Evolutionary conservation across 2,113 vertebrate genomes (phyloP).

Genomic region (Bos javanicus): DNA sequence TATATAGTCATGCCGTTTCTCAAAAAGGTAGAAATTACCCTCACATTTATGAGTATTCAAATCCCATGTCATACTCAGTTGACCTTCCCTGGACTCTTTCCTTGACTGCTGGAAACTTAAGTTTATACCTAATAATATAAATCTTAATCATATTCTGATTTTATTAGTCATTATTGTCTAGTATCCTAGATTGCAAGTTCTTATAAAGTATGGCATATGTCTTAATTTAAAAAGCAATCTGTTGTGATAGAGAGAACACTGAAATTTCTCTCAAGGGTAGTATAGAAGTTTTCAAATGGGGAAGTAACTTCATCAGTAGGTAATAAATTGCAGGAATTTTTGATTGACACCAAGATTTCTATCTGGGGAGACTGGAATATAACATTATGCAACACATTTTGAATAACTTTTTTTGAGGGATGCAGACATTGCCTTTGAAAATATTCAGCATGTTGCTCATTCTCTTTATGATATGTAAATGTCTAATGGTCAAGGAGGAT

Average conservation of each 20-base stretch:
- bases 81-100: neutral
- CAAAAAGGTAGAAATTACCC: neutral
- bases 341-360: neutral
- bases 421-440: neutral
- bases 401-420: neutral
- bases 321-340: neutral
- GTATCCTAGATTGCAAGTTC: neutral
- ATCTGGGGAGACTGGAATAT: neutral
- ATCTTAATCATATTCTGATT: neutral
- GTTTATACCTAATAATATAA: neutral
- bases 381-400: neutral
- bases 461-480: neutral
- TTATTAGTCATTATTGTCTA: neutral
- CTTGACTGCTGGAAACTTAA: neutral
- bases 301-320: neutral
- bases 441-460: neutral
- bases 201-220: neutral
- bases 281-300: neutral
- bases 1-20: neutral
- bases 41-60: neutral
- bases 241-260: neutral
- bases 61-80: neutral
- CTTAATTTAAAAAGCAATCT: conserved; percentile 20
- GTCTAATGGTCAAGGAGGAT: neutral
- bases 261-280: neutral